Base-by-base conservation (phyloP, 2,888 invertebrate species). In the Lasioglossum pauxillum region DNA sequence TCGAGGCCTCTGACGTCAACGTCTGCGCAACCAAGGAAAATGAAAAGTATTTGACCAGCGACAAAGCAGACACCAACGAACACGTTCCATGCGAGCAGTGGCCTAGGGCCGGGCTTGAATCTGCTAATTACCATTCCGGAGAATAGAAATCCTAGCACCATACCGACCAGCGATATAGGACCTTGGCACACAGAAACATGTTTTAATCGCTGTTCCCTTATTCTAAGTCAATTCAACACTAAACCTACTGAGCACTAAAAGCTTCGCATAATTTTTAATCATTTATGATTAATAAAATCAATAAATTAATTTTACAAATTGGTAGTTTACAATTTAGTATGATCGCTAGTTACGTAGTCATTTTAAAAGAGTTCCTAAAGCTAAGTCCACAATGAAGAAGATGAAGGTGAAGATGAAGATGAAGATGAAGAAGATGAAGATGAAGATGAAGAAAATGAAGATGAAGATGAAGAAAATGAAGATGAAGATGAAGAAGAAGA, bases 61-160 rank as follows among this genome's bases (percentile, higher is more conserved):
- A 97, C 95, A 84, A 95, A 96, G n/a, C 96, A 93, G 38, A 95
- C 82, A 0, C 96, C 97, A 46, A 97, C 96, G 7, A 97, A 87
- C 0, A 97, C 96, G 91, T 97, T 97, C 97, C 97, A 97, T 84
- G 96, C 95, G 0, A 97, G 95, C 0, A 97, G 95, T 72, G 96
- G 96, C 85, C 96, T 95, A 0, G 97, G 96, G 4, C 95, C 92
- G 4, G 97, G 97, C 88, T 96, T 96, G 87, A 95, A 96, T 93
- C 96, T 96, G n/a, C 97, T 96, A 71, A 97, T 96, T 5, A 96
- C 92, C 78, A 96, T 93, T 16, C 97, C 97, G 5, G 97, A 97
- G 5, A 96, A 91, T 80, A 97, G 92, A 74, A 97, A 96, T 23
- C 97, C 97, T 23, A 96, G 90, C 0, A 97, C 96, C 96, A 97